phyloP scores from a whole-genome alignment of 1,140 invertebrate species.

The Goniozus legneri region DNA sequence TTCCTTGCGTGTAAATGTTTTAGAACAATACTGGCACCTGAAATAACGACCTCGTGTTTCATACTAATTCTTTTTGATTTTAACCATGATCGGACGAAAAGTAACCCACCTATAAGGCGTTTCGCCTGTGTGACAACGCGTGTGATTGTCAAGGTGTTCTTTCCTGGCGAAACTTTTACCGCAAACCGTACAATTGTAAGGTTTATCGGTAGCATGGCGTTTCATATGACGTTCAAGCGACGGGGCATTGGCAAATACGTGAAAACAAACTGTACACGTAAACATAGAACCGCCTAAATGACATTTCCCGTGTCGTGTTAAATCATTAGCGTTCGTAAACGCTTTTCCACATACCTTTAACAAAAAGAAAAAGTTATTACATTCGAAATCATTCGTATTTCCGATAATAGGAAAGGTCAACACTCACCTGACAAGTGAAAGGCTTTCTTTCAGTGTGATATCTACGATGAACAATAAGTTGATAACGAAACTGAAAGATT shows the following conservation, averaged over 20 bases:
- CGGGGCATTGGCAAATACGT: constrained; percentile 70
- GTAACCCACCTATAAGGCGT: constrained; percentile 63
- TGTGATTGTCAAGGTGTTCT: constrained; percentile 80
- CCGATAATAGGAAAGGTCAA: constrained; percentile 1
- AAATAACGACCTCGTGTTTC: too few species aligned
- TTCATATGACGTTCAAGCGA: constrained; percentile 73
- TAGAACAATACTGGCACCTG: constrained; percentile 64
- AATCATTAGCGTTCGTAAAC: constrained; percentile 71
- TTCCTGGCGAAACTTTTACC: constrained; percentile 84
- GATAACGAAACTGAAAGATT: constrained; percentile 81
- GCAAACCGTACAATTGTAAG: constrained; percentile 77
- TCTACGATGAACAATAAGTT: constrained; percentile 77
- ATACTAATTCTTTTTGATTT: too few species aligned
- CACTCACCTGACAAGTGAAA: constrained; percentile 73
- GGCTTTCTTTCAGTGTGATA: constrained; percentile 83
- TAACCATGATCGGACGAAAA: too few species aligned
- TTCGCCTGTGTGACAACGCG: constrained; percentile 81
- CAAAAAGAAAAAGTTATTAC: neutral
- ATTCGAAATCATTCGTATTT: constrained; percentile 2
- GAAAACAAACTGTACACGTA: constrained; percentile 70
- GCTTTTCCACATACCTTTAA: constrained; percentile 70
- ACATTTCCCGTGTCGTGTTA: constrained; percentile 76
- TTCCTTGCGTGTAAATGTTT: constrained; percentile 68
- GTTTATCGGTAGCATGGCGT: constrained; percentile 75
- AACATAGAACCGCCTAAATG: constrained; percentile 74